These are phyloP conservation scores for Yponomeuta plumbellus DNA, from an alignment of 2,888 invertebrate species.

Conservation along the genomic window DNA sequence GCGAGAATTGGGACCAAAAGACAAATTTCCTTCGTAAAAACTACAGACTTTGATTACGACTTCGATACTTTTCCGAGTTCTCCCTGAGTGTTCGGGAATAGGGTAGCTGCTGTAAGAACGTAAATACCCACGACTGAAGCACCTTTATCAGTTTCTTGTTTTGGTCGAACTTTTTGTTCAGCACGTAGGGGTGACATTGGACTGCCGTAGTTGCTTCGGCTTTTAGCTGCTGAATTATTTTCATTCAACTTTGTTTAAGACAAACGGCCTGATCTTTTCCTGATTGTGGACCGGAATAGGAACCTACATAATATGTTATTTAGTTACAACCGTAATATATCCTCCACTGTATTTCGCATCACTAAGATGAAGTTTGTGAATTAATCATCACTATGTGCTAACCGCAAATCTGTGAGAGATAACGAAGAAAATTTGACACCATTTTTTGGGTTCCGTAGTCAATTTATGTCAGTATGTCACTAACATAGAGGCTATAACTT, in stretches of 20 bases:
- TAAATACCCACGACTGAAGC: not conserved
- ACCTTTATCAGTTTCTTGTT: constrained; percentile 1
- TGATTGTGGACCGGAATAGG: not conserved
- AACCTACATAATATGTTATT: not conserved
- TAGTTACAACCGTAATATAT: not conserved
- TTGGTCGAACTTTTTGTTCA: not conserved
- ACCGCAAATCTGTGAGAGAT: too few relatives aligned
- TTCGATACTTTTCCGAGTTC: not conserved
- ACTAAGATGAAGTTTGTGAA: not conserved
- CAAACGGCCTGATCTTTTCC: not conserved
- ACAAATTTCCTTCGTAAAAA: not conserved
- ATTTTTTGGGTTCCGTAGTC: too few relatives aligned
- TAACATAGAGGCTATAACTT: too few relatives aligned
- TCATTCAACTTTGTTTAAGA: not conserved
- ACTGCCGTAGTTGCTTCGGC: not conserved
- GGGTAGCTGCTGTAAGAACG: not conserved
- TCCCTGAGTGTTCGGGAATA: not conserved
- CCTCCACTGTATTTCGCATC: not conserved
- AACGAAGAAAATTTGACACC: too few relatives aligned
- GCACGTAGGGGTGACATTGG: not conserved
- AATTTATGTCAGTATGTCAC: too few relatives aligned
- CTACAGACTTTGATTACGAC: not conserved
- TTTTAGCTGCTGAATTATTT: not conserved
- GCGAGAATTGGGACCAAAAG: too few relatives aligned
- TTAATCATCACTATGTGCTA: not conserved